These are phyloP conservation scores for Trematomus bernacchii DNA, from an alignment of 2,797 vertebrate genomes.

Conservation along the genomic window DNA sequence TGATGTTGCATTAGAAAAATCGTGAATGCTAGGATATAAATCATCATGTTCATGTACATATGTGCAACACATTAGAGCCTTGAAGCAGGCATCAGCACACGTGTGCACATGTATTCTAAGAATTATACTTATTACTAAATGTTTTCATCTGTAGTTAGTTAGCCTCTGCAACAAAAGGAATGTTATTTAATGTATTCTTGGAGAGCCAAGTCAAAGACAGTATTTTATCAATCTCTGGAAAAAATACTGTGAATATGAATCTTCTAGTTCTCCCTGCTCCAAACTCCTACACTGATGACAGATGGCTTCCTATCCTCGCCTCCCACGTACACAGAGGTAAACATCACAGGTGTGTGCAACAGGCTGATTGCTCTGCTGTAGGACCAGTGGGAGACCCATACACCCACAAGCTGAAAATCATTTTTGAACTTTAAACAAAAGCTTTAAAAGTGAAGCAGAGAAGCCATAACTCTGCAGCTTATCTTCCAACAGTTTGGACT, in stretches of 20 bases:
- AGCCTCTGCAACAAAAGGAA: neutral
- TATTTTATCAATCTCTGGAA: neutral
- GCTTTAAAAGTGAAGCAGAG: constrained; percentile 19
- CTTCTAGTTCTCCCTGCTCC: constrained; percentile 2
- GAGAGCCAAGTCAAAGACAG: constrained; percentile 7
- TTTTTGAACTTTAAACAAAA: constrained; percentile 2
- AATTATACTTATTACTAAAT: neutral
- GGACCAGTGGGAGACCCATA: constrained; percentile 3
- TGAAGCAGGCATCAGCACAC: neutral
- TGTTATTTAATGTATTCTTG: neutral
- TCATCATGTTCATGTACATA: neutral
- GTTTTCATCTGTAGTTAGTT: neutral
- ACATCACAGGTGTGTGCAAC: constrained; percentile 63
- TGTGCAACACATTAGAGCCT: neutral
- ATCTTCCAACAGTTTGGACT: constrained; percentile 18
- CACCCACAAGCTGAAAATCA: constrained; percentile 3
- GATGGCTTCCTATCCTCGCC: constrained; percentile 52
- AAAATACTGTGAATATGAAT: constrained; percentile 21
- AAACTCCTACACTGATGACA: constrained; percentile 50
- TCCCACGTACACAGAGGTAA: constrained; percentile 58
- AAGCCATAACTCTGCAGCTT: neutral
- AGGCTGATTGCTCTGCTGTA: constrained; percentile 22
- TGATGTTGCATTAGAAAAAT: neutral
- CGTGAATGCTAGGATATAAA: neutral
- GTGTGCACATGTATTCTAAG: too few relatives aligned